Evolutionary conservation across 2,888 invertebrate genomes (phyloP).

Genomic region (Galerucella nymphaeae): DNA sequence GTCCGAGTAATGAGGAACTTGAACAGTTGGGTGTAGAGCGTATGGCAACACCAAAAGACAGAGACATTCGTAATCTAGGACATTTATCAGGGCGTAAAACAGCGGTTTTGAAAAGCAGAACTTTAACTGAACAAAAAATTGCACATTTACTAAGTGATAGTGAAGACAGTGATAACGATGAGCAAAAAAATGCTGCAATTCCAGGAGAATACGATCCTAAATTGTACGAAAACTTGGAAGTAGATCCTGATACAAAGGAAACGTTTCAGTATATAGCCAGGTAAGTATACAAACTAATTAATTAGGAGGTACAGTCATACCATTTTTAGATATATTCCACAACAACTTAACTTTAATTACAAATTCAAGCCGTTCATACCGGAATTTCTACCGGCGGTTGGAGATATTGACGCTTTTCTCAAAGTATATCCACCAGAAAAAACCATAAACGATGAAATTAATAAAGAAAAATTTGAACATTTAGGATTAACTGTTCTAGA

Average conservation of each 20-base stretch:
- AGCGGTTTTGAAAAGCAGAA: conserved; percentile 36
- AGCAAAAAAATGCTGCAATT: conserved; percentile 48
- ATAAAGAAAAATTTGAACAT: conserved; percentile 58
- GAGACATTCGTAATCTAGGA: conserved; percentile 48
- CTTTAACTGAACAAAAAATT: conserved; percentile 28
- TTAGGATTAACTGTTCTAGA: conserved; percentile 84
- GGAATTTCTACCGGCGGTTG: conserved; percentile 97
- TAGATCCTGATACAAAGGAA: conserved; percentile 88
- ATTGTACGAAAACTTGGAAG: conserved; percentile 84
- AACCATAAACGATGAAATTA: conserved; percentile 58
- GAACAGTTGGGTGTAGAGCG: neutral
- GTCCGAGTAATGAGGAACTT: neutral
- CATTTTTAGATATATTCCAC: conserved; percentile 86
- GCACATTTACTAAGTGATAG: conserved; percentile 48
- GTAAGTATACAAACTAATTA: conserved; percentile 63
- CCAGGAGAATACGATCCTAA: conserved; percentile 81
- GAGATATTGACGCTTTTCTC: conserved; percentile 98
- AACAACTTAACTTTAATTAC: conserved; percentile 89
- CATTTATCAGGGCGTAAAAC: conserved; percentile 54
- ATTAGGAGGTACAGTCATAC: neutral
- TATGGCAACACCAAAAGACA: neutral
- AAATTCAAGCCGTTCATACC: conserved; percentile 95
- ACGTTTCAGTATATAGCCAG: conserved; percentile 92
- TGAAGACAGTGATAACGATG: conserved; percentile 58
- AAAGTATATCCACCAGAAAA: conserved; percentile 89